These are phyloP conservation scores for Thunnus maccoyii DNA, from an alignment of 2,113 vertebrate genomes.

Conservation along the genomic window DNA sequence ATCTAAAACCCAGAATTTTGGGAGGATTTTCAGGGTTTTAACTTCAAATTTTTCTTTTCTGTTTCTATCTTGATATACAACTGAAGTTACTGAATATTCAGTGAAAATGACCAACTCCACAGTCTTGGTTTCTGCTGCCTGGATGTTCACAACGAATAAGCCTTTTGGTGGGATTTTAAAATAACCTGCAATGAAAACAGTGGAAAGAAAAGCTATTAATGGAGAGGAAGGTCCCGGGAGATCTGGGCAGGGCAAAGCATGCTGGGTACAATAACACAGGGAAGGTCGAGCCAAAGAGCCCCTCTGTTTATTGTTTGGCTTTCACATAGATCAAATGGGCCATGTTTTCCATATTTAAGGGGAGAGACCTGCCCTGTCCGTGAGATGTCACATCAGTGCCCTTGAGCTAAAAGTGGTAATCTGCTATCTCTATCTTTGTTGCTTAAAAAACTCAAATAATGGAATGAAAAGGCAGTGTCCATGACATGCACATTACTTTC, in stretches of 20 bases:
- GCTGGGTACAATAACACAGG: conserved; percentile 53
- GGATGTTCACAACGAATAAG: not conserved
- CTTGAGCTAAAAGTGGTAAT: no score
- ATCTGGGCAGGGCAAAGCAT: conserved; percentile 47
- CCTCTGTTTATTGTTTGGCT: conserved; percentile 34
- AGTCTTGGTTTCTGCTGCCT: not conserved
- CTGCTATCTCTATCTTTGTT: no score
- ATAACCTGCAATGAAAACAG: conserved; percentile 36
- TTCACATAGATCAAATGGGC: not conserved
- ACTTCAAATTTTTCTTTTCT: no score
- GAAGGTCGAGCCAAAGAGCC: conserved; percentile 1
- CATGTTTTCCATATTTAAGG: conserved; percentile 22
- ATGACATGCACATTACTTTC: no score
- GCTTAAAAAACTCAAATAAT: no score
- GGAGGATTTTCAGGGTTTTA: no score
- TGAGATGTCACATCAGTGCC: no score
- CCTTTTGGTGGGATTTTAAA: not conserved
- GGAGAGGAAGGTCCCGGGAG: conserved; percentile 39
- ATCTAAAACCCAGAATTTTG: no score
- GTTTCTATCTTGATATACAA: no score
- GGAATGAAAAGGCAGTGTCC: no score
- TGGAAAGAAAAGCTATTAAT: conserved; percentile 37
- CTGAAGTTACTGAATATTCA: no score
- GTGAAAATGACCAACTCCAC: no score
- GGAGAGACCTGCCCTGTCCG: not conserved